These are phyloP conservation scores for Hypolimnas misippus DNA, from an alignment of 2,888 invertebrate genomes.

Conservation along the genomic window DNA sequence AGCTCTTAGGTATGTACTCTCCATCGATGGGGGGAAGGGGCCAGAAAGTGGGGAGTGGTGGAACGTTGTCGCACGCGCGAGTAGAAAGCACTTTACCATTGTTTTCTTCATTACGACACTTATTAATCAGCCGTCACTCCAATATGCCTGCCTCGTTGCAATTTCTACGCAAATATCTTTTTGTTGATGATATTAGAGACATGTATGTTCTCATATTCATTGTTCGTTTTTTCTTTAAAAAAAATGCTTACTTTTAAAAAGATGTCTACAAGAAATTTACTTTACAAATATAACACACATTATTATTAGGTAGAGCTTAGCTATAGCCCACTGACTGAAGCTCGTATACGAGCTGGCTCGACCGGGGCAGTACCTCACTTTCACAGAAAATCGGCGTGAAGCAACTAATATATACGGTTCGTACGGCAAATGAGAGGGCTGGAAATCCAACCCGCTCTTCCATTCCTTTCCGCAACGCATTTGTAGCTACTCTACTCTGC, in stretches of 20 bases:
- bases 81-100: conserved; percentile 77
- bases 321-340: no score
- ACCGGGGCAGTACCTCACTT: no score
- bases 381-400: no score
- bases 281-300: no score
- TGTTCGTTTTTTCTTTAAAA: neutral
- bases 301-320: no score
- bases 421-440: no score
- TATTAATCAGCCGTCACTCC: conserved; percentile 72
- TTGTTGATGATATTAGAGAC: conserved; percentile 44
- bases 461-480: no score
- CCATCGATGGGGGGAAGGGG: conserved; percentile 49
- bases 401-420: no score
- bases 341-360: no score
- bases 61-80: conserved; percentile 59
- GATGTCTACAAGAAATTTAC: neutral
- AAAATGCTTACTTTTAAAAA: neutral
- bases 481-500: no score
- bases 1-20: conserved; percentile 51
- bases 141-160: conserved; percentile 59
- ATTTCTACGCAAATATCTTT: conserved; percentile 68
- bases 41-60: conserved; percentile 46
- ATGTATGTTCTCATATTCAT: neutral
- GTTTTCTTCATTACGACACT: conserved; percentile 78
- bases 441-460: no score